These are phyloP conservation scores for Orthosia gracilis DNA, from an alignment of 2,888 invertebrate species.

Conservation along the genomic window DNA sequence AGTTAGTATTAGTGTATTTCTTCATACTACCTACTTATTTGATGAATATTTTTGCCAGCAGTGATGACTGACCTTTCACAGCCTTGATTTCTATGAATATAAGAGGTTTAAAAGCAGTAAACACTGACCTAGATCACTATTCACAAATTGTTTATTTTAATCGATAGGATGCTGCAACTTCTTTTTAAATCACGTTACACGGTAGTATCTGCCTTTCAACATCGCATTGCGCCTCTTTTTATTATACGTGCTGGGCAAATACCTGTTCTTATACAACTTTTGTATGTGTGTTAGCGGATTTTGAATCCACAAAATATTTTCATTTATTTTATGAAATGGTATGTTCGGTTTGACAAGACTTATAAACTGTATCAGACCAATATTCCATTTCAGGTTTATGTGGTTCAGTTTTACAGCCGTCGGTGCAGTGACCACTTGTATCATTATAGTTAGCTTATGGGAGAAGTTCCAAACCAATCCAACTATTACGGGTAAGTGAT, in stretches of 20 bases:
- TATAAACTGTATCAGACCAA: background rate
- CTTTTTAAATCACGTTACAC: background rate
- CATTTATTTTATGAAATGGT: background rate
- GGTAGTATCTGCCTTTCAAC: background rate
- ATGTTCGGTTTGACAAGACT: background rate
- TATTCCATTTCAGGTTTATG: constrained; percentile 91
- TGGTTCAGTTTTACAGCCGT: constrained; percentile 95
- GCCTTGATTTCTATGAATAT: background rate
- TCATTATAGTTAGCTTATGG: constrained; percentile 95
- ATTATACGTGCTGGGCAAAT: background rate
- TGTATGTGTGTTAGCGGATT: background rate
- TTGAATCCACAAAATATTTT: background rate
- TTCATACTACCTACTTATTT: background rate
- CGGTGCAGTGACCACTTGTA: constrained; percentile 93
- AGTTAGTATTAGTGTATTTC: constrained; percentile 86
- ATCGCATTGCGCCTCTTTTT: background rate
- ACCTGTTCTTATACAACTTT: background rate
- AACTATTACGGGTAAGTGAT: constrained; percentile 93
- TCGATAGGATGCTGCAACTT: background rate
- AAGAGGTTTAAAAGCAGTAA: background rate
- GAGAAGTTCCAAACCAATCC: constrained; percentile 96
- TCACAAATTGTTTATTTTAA: background rate
- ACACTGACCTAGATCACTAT: background rate
- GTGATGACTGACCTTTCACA: background rate
- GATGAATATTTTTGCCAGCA: background rate